Base-by-base conservation (phyloP, 2,888 invertebrate genomes). In the Cryptus armator region DNA sequence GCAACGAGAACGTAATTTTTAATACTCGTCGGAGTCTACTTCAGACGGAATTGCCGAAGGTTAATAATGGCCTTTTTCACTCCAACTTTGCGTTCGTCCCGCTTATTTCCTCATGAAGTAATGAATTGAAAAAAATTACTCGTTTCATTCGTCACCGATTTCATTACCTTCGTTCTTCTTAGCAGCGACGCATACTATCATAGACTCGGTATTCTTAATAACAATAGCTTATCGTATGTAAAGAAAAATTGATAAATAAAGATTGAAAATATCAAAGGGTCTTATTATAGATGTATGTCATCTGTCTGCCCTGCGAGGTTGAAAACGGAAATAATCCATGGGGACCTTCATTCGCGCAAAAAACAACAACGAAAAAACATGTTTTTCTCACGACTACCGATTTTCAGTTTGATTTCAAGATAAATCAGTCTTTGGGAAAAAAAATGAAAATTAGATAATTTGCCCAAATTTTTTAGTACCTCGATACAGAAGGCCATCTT, bases 1-100 rank as follows among this genome's bases (percentile, higher is more conserved):
- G 62, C 59, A 68, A 74, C 64, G 75, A 72, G 64, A 72, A 77
- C 46, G 71, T 86, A 83, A 85, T 86, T 87, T 87, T 88, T 87
- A 86, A 85, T 87, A 81, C 56, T 66, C 68, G 51, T 81, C 77
- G 46, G 24, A 32, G 32, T 37, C 59, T n/a, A 32, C 62, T 10
- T 46, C 51, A 37, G 64, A 64, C 74, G 80, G 66, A 86, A 85
- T 84, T 84, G 64, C 67, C 66, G 56, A 62, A 59, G 48, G 51
- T 84, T 81, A 81, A 84, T 84, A 84, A 84, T 74, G 66, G 62
- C 46, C 9, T 64, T 70, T 70, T 79, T 5, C 67, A 53, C 70
- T 37, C 46, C 43, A 62, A 70, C 46, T 78, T 77, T 48, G 43
- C 53, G 14, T 48, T 29, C 71, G 43, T 62, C 46, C 76, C 70